Evolutionary conservation across 2,797 vertebrate genomes (phyloP), one percentile per base, ranked within the genome.

Genomic region (Chloroceryle inda): DNA sequence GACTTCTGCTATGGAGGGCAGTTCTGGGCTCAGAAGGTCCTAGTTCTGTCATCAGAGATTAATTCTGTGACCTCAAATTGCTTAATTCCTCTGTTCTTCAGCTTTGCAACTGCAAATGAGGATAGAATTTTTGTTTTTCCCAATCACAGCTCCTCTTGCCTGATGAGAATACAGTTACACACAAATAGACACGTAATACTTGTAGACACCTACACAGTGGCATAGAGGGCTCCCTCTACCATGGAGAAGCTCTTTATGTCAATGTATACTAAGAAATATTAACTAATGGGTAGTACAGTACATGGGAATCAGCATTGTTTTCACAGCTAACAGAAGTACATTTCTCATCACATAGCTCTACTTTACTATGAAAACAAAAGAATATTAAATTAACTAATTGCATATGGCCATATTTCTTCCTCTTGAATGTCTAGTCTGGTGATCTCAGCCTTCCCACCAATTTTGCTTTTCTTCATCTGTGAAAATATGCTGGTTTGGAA

Each of bases 161-260:
- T n/a, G 15, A 23, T 26, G 20, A 64, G 23, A 52, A 45, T 2
- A 47, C 13, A 18, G 26, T 27, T 68, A 35, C 49, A 62, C 29
- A 35, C 11, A 44, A 11, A 63, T 9, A 56, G 15, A 37, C 12
- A 33, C 6, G 20, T 0, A 45, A 8, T 4, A 19, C 21, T 23
- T 31, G 23, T 8, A 55, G 23, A 58, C 22, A n/a, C 11, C 29
- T 40, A 10, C 66, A 59, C 16, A 2, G 14, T 44, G 56, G 33
- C 45, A 35, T 2, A 40, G 16, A 49, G 42, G 42, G 76, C 11
- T 72, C 33, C 1, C 2, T 68, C 22, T 73, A 26, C 42, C 44
- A 50, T 0, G 0, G 13, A 58, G n/a, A 56, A 63, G 8, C 6
- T 45, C 6, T 58, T 58, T 8, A 23, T 29, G 31, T 10, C n/a